Evolutionary conservation across 92 coral and sea anemone genomes (phyloP), one percentile per base, ranked within the genome.

Genomic region (Actinernus sp.): DNA sequence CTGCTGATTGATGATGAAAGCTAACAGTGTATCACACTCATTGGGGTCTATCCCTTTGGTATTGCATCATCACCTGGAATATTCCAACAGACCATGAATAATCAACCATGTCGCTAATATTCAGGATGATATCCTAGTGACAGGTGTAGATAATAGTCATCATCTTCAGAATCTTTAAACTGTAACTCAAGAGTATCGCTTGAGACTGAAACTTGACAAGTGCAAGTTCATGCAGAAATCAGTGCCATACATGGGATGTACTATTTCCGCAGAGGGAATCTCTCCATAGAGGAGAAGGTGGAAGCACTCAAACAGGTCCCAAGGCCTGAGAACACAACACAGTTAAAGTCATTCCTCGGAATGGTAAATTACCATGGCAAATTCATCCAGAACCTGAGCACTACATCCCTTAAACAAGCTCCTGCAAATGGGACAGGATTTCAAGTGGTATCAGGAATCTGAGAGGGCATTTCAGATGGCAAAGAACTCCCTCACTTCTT

Each of bases 241-340:
- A n/a, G n/a, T n/a, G n/a, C n/a, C n/a, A n/a, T n/a, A n/a, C n/a
- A 78, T 72, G 91, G 78, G 86, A 22, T 63, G 43, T 46, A 56
- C 41, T 10, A 28, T 84, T 33, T 55, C 79, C 26, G 76, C 83
- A 23, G 79, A 79, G 7, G 92, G 74, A 31, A 65, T 79, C 68
- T 31, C 73, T 18, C 87, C 27, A 79, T 77, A 10, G 52, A 31
- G 14, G 87, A 85, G 65, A 80, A 79, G 64, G 73, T n/a, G n/a
- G n/a, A n/a, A n/a, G n/a, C n/a, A n/a, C n/a, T n/a, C n/a, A n/a
- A n/a, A n/a, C n/a, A n/a, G n/a, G n/a, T n/a, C n/a, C n/a, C n/a
- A n/a, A n/a, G n/a, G n/a, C n/a, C n/a, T n/a, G n/a, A n/a, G n/a
- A 79, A 79, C 38, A 36, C 46, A 12, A 71, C 82, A 16, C 87